These are phyloP conservation scores for Macquaria australasica DNA, from an alignment of 2,113 vertebrate genomes.

Conservation along the genomic window DNA sequence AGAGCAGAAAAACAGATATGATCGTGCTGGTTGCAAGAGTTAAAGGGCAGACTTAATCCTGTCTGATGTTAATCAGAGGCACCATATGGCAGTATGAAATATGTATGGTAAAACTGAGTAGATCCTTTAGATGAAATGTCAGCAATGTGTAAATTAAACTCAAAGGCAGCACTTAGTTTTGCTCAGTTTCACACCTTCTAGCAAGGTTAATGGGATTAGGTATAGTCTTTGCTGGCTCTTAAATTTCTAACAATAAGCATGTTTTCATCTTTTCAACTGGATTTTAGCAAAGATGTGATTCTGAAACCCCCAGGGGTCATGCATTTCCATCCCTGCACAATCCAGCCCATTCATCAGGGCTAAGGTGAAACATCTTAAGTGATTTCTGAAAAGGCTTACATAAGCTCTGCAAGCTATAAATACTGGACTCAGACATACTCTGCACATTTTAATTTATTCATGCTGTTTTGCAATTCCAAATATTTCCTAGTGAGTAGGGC, in stretches of 20 bases:
- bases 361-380: slow-evolving; percentile 33
- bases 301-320: slow-evolving; percentile 22
- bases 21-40: slow-evolving; percentile 9
- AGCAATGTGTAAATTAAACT: slow-evolving; percentile 15
- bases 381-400: slow-evolving; percentile 31
- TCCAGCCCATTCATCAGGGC: slow-evolving; percentile 23
- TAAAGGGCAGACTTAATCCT: slow-evolving; percentile 55
- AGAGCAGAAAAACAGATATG: slow-evolving; percentile 6
- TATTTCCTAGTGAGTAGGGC: background rate
- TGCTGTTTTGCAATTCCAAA: slow-evolving; percentile 11
- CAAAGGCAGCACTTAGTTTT: slow-evolving; percentile 6
- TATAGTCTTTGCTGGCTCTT: background rate
- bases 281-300: background rate
- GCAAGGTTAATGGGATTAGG: background rate
- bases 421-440: slow-evolving; percentile 1
- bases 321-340: slow-evolving; percentile 16
- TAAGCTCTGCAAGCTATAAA: slow-evolving; percentile 27
- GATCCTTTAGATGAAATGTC: slow-evolving; percentile 36
- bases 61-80: slow-evolving; percentile 44
- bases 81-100: slow-evolving; percentile 64
- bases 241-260: background rate
- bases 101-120: slow-evolving; percentile 36
- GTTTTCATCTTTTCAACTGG: background rate
- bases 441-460: slow-evolving; percentile 33
- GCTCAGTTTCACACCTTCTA: background rate